Evolutionary conservation across 2,113 vertebrate species (phyloP).

Genomic region (Paradoxurus hermaphroditus): DNA sequence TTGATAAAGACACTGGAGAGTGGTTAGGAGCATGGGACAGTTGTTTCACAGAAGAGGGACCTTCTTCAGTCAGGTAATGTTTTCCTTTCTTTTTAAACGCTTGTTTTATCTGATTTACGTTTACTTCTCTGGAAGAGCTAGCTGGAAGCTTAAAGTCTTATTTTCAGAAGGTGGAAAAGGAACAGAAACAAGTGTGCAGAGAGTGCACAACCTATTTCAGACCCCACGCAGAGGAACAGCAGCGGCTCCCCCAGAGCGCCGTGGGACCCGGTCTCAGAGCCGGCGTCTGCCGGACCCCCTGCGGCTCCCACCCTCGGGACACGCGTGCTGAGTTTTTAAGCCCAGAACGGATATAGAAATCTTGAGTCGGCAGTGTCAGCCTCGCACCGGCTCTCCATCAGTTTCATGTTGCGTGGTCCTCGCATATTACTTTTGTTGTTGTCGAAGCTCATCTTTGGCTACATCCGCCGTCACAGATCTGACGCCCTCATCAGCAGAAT

Average conservation of each 20-base stretch:
- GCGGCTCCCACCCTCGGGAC: neutral
- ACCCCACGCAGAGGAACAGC: neutral
- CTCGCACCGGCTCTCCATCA: neutral
- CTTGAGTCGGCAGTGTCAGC: neutral
- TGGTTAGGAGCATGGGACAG: constrained; percentile 93
- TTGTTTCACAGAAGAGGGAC: constrained; percentile 94
- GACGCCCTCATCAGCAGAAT: neutral
- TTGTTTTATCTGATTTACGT: neutral
- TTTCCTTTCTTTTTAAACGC: neutral
- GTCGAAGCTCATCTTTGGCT: neutral
- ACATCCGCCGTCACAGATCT: neutral
- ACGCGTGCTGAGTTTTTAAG: neutral
- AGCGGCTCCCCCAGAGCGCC: too few species aligned
- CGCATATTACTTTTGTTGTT: neutral
- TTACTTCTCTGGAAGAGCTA: neutral
- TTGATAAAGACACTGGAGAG: constrained; percentile 93
- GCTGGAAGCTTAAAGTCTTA: neutral
- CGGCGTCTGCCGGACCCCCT: neutral
- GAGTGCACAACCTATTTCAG: neutral
- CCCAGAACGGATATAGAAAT: neutral
- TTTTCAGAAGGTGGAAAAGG: neutral
- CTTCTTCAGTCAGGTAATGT: constrained; percentile 92
- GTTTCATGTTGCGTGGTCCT: neutral
- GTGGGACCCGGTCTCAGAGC: neutral
- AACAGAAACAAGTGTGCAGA: neutral